Base-by-base conservation (phyloP, 2,797 vertebrate genomes). In the Pempheris klunzingeri region DNA sequence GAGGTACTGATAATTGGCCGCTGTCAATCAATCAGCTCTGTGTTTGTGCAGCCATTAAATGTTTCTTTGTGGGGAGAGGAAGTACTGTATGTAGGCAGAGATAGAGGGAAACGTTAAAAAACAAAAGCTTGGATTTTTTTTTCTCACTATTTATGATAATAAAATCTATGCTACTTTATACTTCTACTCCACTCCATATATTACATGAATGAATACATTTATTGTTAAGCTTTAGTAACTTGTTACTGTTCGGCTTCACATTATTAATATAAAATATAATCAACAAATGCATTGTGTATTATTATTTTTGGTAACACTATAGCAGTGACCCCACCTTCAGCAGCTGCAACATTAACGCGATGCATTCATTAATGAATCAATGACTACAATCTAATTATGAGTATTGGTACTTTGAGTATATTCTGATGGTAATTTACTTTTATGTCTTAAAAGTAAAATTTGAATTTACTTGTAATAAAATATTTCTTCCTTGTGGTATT, bases 21-120 rank as follows among this genome's bases (percentile, higher is more conserved):
- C 84, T 92, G 93, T 93, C 92, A 93, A 92, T 94, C 92, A 90
- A 90, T 93, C 92, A 87, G 74, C 22, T 30, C 64, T 54, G 74
- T 83, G 79, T 89, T 88, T 85, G 81, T 86, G 85, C 62, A 82
- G 85, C 84, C 77, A 77, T 87, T 86, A 80, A 86, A 74, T 24
- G 47, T 71, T 43, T 85, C 76, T 82, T 75, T 85, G 71, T 69
- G 47, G n/a, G 20, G 41, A 32, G 46, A 62, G 61, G 52, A 58
- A 30, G 59, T 6, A 30, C 46, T 38, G 26, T 17, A n/a, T 30
- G 39, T 5, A 18, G 43, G 34, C 20, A 5, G 24, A 77, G 63
- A 24, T 1, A 47, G 49, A 79, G 5, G 26, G 50, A 72, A 59
- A 9, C 3, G n/a, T n/a, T 44, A 5, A 7, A 43, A 55, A 49